These are phyloP conservation scores for Dryobates pubescens DNA, from an alignment of 2,797 vertebrate genomes.

Conservation along the genomic window DNA sequence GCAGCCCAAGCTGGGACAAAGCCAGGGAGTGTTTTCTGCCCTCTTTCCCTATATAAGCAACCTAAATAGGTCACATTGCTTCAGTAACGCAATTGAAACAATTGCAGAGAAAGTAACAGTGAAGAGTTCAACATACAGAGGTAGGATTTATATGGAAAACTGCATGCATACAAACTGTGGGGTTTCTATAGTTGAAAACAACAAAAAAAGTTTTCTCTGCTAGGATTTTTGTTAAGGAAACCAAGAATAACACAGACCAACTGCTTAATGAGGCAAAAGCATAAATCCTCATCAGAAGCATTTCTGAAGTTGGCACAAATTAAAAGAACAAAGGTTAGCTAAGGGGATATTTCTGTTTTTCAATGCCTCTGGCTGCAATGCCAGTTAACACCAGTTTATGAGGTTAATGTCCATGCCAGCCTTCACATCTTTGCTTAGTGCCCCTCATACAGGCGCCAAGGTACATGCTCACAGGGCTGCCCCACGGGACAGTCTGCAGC, in stretches of 20 bases:
- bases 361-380: background rate
- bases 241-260: background rate
- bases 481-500: accelerated
- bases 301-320: slow-evolving; percentile 26
- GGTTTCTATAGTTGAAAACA: background rate
- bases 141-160: background rate
- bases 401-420: background rate
- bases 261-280: slow-evolving; percentile 9
- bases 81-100: background rate
- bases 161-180: accelerated
- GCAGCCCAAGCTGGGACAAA: background rate
- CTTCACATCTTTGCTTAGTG: background rate
- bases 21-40: background rate
- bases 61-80: background rate
- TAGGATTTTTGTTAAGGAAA: background rate
- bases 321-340: slow-evolving; percentile 48
- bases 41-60: background rate
- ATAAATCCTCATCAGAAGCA: slow-evolving; percentile 24
- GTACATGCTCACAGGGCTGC: background rate
- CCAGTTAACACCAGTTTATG: background rate
- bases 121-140: accelerated
- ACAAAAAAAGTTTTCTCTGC: background rate
- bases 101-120: background rate
- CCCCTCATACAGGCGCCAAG: background rate
- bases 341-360: slow-evolving; percentile 22